Evolutionary conservation across 2,797 vertebrate species (phyloP).

Genomic region (Salmo trutta): DNA sequence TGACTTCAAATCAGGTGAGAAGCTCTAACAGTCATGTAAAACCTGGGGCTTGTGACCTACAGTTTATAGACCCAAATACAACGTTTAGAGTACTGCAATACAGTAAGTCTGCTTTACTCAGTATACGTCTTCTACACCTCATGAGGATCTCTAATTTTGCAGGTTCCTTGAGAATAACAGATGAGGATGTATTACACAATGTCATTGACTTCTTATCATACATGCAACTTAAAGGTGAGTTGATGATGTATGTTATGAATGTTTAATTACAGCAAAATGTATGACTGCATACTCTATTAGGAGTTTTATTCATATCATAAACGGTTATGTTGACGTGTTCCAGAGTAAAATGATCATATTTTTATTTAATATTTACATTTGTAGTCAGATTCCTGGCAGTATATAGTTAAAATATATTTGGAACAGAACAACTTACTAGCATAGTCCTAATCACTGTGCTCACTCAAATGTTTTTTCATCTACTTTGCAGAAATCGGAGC

Average conservation of each 20-base stretch:
- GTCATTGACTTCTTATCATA: slow-evolving; percentile 90
- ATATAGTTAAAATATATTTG: background rate
- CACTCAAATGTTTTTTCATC: background rate
- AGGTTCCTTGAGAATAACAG: slow-evolving; percentile 80
- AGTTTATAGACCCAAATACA: background rate
- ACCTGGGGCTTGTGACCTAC: background rate
- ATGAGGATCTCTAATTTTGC: slow-evolving; percentile 21
- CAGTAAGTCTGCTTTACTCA: background rate
- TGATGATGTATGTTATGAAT: background rate
- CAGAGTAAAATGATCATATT: no score
- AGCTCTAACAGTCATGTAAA: background rate
- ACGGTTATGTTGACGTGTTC: no score
- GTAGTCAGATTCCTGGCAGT: background rate
- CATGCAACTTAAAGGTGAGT: slow-evolving; percentile 90
- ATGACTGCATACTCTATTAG: background rate
- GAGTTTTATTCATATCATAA: background rate
- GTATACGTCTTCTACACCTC: background rate
- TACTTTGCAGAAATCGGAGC: slow-evolving; percentile 81
- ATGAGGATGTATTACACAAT: slow-evolving; percentile 81
- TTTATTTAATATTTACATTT: no score
- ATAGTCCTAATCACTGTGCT: background rate
- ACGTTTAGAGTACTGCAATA: background rate
- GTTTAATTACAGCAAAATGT: background rate
- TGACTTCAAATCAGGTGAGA: slow-evolving; percentile 81
- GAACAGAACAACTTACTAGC: background rate